A percentile compares a stretch with the other conserved stretches of the same genome.
Conservation (phyloP, 2,113 vertebrate species). For the Chamaetylas fuelleborni region DNA sequence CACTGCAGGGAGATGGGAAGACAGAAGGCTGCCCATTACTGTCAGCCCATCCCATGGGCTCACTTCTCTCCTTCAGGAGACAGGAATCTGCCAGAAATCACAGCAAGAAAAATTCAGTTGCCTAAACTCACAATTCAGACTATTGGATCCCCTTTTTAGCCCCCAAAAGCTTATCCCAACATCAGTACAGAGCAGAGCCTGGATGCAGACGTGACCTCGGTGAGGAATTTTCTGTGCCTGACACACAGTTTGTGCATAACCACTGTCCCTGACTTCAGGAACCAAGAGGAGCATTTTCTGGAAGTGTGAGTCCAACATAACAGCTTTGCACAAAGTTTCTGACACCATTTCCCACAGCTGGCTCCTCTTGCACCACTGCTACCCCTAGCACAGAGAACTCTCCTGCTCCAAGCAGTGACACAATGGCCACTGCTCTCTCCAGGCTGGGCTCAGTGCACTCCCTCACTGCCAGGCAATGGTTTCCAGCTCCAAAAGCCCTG, state of each 20-base stretch:
- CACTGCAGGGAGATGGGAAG: not conserved
- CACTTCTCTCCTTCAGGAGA: not conserved
- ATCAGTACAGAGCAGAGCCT: not conserved
- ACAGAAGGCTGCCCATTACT: not conserved
- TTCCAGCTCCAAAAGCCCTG: not conserved
- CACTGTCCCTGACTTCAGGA: not conserved
- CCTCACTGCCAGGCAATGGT: not conserved
- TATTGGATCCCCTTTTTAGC: not conserved
- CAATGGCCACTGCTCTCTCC: not conserved
- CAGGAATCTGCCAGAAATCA: not conserved
- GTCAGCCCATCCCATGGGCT: not conserved
- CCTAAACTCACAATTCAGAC: not conserved
- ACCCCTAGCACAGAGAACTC: not conserved
- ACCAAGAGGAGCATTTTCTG: not conserved
- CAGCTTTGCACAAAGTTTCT: not conserved
- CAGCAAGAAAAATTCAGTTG: not conserved
- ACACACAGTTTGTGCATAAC: not conserved
- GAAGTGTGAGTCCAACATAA: rapidly evolving
- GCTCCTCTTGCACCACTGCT: not conserved
- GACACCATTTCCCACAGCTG: not conserved
- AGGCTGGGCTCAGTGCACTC: not conserved
- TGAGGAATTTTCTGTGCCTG: not conserved
- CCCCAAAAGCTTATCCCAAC: not conserved
- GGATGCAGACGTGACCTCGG: not conserved
- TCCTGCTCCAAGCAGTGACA: not conserved